These are phyloP conservation scores for Desmophyllum pertusum DNA, from an alignment of 92 coral and sea anemone species.

Conservation along the genomic window DNA sequence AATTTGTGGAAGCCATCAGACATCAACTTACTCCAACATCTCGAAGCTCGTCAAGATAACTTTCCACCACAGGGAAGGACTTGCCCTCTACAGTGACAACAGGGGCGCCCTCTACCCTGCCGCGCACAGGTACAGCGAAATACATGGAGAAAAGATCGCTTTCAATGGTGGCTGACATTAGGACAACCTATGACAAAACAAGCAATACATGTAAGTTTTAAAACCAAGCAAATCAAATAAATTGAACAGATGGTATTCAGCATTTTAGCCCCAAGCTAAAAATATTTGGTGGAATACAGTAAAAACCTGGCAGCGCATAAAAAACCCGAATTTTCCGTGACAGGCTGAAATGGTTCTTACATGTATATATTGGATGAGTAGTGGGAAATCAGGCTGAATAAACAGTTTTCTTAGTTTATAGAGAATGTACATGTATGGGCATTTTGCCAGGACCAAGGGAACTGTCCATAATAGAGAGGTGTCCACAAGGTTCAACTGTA, in stretches of 20 bases:
- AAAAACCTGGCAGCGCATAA: no score
- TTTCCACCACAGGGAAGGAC: conserved; percentile 81
- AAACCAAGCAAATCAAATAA: background rate
- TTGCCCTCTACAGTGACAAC: conserved; percentile 90
- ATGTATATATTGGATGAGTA: no score
- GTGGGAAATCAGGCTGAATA: no score
- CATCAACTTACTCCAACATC: conserved; percentile 44
- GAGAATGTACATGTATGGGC: no score
- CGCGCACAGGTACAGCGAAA: conserved; percentile 91
- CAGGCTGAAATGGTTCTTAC: no score
- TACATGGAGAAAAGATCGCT: conserved; percentile 96
- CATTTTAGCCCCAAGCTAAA: no score
- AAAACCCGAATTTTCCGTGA: no score
- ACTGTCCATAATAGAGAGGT: no score
- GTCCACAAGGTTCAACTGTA: no score
- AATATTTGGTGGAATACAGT: no score
- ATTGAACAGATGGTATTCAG: background rate
- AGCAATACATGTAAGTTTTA: background rate
- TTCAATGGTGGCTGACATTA: conserved; percentile 97
- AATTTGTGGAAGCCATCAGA: background rate
- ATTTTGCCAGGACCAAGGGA: no score
- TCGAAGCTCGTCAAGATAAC: conserved; percentile 74
- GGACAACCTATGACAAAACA: conserved; percentile 59
- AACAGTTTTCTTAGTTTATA: no score
- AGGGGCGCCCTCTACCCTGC: conserved; percentile 94